Percentiles rank a stretch among this genome's conserved stretches.
phyloP scores from a whole-genome alignment of 2,888 invertebrate species.

The Steromphala cineraria region DNA sequence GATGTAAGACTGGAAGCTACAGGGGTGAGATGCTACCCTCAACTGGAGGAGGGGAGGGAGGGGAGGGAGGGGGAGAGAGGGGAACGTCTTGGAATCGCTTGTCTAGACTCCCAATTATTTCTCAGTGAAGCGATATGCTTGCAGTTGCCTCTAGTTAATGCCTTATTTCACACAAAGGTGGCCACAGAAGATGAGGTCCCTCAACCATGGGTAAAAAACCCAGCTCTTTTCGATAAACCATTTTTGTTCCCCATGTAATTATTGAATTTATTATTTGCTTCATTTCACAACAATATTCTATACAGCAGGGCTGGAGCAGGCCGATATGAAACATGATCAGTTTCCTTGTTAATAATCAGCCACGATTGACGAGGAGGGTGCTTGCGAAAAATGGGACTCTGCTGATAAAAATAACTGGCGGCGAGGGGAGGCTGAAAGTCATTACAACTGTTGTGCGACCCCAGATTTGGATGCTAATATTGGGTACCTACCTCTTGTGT shows the following conservation, averaged over 20 bases:
- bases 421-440: neutral
- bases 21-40: no score
- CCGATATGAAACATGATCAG: neutral
- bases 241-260: slow-evolving; percentile 44
- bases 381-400: neutral
- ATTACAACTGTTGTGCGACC: neutral
- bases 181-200: slow-evolving; percentile 23
- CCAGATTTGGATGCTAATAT: neutral
- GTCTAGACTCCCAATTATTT: slow-evolving; percentile 36
- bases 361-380: neutral
- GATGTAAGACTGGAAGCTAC: no score
- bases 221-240: slow-evolving; percentile 41
- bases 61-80: neutral
- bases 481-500: neutral
- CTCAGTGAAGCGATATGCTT: slow-evolving; percentile 19
- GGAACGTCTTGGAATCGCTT: slow-evolving; percentile 22
- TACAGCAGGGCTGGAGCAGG: neutral
- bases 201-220: slow-evolving; percentile 26
- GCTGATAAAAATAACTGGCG: neutral
- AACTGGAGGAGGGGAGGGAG: neutral
- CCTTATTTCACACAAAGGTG: slow-evolving; percentile 41
- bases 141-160: slow-evolving; percentile 32
- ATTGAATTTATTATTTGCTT: slow-evolving; percentile 48
- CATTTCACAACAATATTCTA: slow-evolving; percentile 44
- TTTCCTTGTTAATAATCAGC: slow-evolving; percentile 8